Evolutionary conservation across 1,140 invertebrate genomes (phyloP).

Genomic region (Drosophila watanabei): DNA sequence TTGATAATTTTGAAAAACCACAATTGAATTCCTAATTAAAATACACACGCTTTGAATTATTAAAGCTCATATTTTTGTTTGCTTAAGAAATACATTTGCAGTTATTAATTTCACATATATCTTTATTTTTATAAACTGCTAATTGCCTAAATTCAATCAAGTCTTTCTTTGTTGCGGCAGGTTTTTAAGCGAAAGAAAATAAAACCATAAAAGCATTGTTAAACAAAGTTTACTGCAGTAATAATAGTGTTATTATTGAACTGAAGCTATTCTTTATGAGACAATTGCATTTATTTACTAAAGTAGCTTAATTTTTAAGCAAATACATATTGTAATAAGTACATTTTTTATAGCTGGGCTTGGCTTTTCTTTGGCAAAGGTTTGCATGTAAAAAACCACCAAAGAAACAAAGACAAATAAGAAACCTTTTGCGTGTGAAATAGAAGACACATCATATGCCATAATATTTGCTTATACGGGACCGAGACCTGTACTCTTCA

Average conservation of each 20-base stretch:
- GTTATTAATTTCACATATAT: slow-evolving; percentile 1
- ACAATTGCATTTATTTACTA: neutral
- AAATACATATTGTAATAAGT: neutral
- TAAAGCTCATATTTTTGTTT: slow-evolving; percentile 2
- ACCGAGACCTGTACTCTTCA: slow-evolving; percentile 15
- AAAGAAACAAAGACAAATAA: slow-evolving; percentile 31
- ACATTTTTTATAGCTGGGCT: neutral
- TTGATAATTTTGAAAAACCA: neutral
- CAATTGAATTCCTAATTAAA: slow-evolving; percentile 7
- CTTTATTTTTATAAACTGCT: slow-evolving; percentile 31
- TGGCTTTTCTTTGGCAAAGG: slow-evolving; percentile 3
- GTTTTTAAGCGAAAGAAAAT: neutral
- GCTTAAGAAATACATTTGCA: neutral
- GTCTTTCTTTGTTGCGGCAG: slow-evolving; percentile 1
- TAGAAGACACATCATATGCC: slow-evolving; percentile 33
- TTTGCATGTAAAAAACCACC: slow-evolving; percentile 49
- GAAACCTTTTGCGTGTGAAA: slow-evolving; percentile 54
- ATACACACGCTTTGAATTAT: neutral
- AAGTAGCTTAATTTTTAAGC: neutral
- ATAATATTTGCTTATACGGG: slow-evolving; percentile 32
- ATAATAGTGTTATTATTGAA: slow-evolving; percentile 3
- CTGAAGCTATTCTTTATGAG: neutral
- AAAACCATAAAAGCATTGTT: neutral
- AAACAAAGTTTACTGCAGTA: neutral
- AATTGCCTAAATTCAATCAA: slow-evolving; percentile 26